Percentiles rank a stretch among this genome's conserved stretches.
phyloP scores from a whole-genome alignment of 2,797 vertebrate genomes.

The Eutrigla gurnardus region DNA sequence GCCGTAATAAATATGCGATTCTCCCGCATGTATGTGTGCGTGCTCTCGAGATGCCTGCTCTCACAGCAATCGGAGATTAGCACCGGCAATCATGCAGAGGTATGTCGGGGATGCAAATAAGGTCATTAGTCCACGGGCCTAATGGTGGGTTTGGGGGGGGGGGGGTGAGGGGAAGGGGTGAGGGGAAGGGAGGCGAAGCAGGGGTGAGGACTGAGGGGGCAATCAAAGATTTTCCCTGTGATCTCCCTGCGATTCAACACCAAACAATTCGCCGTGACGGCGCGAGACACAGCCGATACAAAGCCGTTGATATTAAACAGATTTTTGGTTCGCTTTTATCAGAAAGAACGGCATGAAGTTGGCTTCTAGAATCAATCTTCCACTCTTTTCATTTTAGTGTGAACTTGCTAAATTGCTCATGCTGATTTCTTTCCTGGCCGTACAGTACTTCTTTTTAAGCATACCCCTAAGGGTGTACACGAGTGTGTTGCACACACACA shows the following conservation, averaged over 20 bases:
- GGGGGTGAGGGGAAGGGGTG: not conserved
- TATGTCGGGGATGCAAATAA: conserved; percentile 96
- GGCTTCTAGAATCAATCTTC: not conserved
- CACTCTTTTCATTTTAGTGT: conserved; percentile 6
- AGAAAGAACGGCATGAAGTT: not conserved
- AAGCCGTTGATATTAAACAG: not conserved
- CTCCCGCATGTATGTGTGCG: conserved; percentile 83
- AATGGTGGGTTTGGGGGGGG: conserved; percentile 80
- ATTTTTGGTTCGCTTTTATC: conserved; percentile 20
- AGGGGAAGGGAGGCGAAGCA: conserved; percentile 43
- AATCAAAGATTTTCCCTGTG: conserved; percentile 89
- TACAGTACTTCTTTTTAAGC: conserved; percentile 41
- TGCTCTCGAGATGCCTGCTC: conserved; percentile 84
- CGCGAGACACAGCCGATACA: not conserved
- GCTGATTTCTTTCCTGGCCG: conserved; percentile 34
- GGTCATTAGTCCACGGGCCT: conserved; percentile 92
- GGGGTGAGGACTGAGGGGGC: conserved; percentile 65
- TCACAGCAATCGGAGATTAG: conserved; percentile 95
- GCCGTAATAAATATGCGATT: conserved; percentile 88
- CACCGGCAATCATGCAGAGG: conserved; percentile 93
- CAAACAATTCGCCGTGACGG: conserved; percentile 39
- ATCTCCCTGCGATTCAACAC: conserved; percentile 71
- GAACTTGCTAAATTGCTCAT: conserved; percentile 29
- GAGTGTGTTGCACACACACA: conserved; percentile 40
- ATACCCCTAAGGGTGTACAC: conserved; percentile 63